phyloP scores from a whole-genome alignment of 2,797 vertebrate species.

The Mus spretus region DNA sequence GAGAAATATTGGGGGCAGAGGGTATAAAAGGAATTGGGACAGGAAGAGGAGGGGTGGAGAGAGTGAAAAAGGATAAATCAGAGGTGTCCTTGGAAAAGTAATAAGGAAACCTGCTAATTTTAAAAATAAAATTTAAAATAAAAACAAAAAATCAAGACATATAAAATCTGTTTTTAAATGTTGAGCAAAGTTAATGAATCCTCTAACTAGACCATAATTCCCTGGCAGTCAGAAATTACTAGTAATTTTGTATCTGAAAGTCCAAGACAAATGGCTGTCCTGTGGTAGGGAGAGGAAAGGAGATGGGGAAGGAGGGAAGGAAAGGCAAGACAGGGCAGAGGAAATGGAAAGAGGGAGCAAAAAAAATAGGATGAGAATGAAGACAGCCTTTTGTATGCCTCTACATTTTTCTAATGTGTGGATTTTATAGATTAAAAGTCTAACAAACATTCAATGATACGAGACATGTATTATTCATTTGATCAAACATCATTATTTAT shows the following conservation, averaged over 20 bases:
- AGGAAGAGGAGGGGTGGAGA: background rate
- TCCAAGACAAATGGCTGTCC: background rate
- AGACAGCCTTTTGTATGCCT: too few relatives aligned
- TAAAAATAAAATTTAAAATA: background rate
- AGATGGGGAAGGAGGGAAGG: background rate
- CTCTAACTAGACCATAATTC: background rate
- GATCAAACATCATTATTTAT: background rate
- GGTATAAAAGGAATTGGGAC: background rate
- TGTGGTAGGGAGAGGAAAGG: background rate
- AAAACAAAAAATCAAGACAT: background rate
- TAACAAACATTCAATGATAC: background rate
- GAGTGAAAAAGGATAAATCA: background rate
- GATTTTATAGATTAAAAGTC: slow-evolving; percentile 1
- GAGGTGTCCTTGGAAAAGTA: background rate
- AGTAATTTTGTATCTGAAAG: slow-evolving; percentile 7
- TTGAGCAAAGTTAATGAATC: background rate
- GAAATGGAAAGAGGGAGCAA: background rate
- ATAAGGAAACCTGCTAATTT: background rate
- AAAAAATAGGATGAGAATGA: background rate
- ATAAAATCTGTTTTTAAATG: background rate
- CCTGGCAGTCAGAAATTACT: background rate
- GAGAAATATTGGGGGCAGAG: background rate
- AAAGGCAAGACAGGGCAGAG: background rate
- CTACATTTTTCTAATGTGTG: background rate
- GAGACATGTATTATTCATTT: background rate